These are phyloP conservation scores for Blera fallax DNA, from an alignment of 2,888 invertebrate genomes.

Conservation along the genomic window DNA sequence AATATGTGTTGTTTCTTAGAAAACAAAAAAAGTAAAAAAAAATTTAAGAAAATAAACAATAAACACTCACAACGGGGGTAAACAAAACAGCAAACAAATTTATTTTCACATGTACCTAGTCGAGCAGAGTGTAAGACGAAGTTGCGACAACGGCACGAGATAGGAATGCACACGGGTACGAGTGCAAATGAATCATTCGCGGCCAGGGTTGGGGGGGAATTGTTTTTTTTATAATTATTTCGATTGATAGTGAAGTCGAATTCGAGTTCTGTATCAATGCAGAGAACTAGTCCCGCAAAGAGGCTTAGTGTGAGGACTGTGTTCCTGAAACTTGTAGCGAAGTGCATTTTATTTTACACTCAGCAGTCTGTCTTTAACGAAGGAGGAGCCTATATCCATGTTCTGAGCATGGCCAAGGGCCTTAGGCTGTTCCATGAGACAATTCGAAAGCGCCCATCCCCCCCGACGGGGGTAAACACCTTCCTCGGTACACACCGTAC, in stretches of 20 bases:
- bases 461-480: constrained; percentile 88
- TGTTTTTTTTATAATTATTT: too few species aligned
- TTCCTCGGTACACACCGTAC: constrained; percentile 88
- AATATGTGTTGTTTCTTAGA: neutral
- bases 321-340: too few species aligned
- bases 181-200: neutral
- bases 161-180: neutral
- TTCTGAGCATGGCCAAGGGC: constrained; percentile 88
- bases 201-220: too few species aligned
- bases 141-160: neutral
- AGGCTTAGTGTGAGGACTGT: too few species aligned
- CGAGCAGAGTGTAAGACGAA: neutral
- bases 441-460: constrained; percentile 89
- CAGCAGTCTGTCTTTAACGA: too few species aligned
- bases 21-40: neutral
- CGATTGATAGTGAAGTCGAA: too few species aligned
- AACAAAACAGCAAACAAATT: constrained; percentile 13
- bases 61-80: neutral
- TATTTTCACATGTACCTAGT: constrained; percentile 2
- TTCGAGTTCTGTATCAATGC: too few species aligned
- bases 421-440: constrained; percentile 90
- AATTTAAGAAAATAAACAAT: constrained; percentile 5
- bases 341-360: too few species aligned
- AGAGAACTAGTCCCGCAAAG: too few species aligned
- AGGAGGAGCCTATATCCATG: constrained; percentile 90